A percentile compares a stretch with the other conserved stretches of the same genome.
Conservation (phyloP, 2,888 invertebrate species). For the Antitype chi region DNA sequence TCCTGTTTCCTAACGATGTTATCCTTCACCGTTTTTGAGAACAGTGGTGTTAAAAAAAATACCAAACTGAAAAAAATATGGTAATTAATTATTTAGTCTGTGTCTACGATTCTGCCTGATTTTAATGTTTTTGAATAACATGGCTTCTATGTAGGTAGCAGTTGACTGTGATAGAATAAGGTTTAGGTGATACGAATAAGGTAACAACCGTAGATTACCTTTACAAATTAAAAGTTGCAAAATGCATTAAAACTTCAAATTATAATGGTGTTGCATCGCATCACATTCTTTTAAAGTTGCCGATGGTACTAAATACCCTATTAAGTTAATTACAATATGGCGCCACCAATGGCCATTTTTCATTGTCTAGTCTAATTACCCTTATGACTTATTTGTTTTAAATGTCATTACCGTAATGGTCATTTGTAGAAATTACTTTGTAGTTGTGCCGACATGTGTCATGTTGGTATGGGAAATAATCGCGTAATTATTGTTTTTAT, state of each 20-base stretch:
- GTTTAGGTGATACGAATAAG: background rate
- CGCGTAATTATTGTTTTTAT: background rate
- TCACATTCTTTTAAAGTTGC: background rate
- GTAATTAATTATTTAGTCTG: background rate
- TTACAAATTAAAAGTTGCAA: background rate
- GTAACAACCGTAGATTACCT: background rate
- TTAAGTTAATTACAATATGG: constrained; percentile 6
- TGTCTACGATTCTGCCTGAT: background rate
- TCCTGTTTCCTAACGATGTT: no score
- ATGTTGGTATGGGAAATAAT: background rate
- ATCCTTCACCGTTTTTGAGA: no score
- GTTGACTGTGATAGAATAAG: background rate
- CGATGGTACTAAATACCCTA: background rate
- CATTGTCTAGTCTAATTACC: constrained; percentile 21
- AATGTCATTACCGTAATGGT: constrained; percentile 1
- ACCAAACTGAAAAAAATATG: no score
- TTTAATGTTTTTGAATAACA: background rate
- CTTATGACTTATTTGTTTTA: constrained; percentile 15
- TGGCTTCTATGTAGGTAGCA: background rate
- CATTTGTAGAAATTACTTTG: constrained; percentile 8
- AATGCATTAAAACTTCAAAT: background rate
- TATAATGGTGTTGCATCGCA: background rate
- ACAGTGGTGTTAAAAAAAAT: no score
- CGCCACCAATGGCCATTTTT: background rate
- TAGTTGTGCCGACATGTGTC: constrained; percentile 21